Percentiles rank a stretch among this genome's conserved stretches.
phyloP scores from a whole-genome alignment of 2,797 vertebrate genomes.

The Rhabdophis nuchalis region DNA sequence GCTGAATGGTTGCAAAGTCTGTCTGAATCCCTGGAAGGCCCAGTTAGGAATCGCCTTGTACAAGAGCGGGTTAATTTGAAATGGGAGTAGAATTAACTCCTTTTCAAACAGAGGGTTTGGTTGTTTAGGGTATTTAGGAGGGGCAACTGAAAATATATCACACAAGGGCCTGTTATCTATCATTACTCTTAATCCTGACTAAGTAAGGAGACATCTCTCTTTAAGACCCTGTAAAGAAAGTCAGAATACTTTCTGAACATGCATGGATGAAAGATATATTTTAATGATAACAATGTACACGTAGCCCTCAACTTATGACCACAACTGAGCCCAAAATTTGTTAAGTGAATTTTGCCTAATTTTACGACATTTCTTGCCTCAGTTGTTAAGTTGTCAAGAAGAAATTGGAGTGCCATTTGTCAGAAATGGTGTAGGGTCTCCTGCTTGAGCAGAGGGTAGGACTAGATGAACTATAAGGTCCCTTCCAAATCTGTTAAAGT shows the following conservation, averaged over 20 bases:
- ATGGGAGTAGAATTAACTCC: neutral
- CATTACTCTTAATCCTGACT: neutral
- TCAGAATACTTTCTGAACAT: constrained; percentile 25
- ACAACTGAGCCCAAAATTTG: too few relatives aligned
- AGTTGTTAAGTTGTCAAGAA: too few relatives aligned
- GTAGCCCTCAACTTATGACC: too few relatives aligned
- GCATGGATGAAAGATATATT: constrained; percentile 53
- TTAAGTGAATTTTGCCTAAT: too few relatives aligned
- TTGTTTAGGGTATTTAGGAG: neutral
- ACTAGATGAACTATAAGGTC: too few relatives aligned
- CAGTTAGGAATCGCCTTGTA: neutral
- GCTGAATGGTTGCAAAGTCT: too few relatives aligned
- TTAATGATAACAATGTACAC: constrained; percentile 50
- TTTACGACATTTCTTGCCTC: too few relatives aligned
- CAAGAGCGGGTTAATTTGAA: neutral
- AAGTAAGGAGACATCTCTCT: neutral
- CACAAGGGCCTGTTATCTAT: neutral
- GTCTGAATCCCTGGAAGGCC: too few relatives aligned
- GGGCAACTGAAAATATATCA: neutral
- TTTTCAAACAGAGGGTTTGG: neutral
- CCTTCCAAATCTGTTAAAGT: too few relatives aligned
- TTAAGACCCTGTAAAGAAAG: constrained; percentile 58
- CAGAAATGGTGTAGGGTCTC: too few relatives aligned
- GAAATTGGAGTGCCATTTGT: too few relatives aligned
- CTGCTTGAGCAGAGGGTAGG: too few relatives aligned